phyloP scores from a whole-genome alignment of 2,113 vertebrate species.

The Neogale vison region DNA sequence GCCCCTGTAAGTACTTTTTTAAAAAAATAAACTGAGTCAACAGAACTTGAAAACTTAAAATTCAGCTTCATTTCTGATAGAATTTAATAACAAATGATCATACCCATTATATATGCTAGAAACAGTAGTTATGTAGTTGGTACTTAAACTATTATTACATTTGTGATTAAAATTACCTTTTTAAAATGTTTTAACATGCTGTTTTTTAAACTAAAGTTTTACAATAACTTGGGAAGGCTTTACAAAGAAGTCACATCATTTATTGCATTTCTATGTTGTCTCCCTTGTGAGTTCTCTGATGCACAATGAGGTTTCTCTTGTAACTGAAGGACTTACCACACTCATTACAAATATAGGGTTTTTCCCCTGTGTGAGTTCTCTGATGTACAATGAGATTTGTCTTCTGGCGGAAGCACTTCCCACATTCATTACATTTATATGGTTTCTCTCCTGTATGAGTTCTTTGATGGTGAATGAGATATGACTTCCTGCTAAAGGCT shows the following conservation, averaged over 20 bases:
- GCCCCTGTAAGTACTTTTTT: not conserved
- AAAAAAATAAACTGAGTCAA: constrained; percentile 24
- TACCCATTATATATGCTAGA: not conserved
- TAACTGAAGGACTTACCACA: constrained; percentile 76
- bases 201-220: not conserved
- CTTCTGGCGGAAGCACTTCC: constrained; percentile 75
- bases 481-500: constrained; percentile 70
- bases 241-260: constrained; percentile 37
- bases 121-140: not conserved
- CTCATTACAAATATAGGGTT: constrained; percentile 71
- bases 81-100: not conserved
- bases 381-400: constrained; percentile 77
- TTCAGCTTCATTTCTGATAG: constrained; percentile 2
- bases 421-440: constrained; percentile 75
- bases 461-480: constrained; percentile 76
- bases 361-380: constrained; percentile 77
- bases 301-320: constrained; percentile 72
- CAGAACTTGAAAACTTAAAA: constrained; percentile 19
- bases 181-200: constrained; percentile 19
- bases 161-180: constrained; percentile 46
- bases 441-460: constrained; percentile 79
- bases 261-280: constrained; percentile 62
- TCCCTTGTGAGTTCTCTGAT: constrained; percentile 75
- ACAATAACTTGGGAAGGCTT: constrained; percentile 23
- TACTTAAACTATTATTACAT: constrained; percentile 10